Evolutionary conservation across 2,797 vertebrate species (phyloP).

Genomic region (Hybognathus amarus): DNA sequence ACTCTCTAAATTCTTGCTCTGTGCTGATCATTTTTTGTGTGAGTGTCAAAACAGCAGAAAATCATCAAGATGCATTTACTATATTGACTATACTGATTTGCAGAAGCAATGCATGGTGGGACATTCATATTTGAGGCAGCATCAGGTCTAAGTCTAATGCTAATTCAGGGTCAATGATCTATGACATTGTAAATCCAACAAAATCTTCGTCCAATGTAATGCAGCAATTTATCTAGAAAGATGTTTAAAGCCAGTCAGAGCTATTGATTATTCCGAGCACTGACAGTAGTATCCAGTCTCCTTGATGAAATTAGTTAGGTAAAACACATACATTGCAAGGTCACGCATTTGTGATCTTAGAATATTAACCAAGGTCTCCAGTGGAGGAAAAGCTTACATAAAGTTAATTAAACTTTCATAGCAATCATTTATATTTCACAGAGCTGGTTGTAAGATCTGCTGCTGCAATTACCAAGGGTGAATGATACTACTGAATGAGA

Average conservation of each 20-base stretch:
- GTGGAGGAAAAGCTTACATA: constrained; percentile 36
- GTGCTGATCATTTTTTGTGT: background rate
- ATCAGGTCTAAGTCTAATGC: constrained; percentile 65
- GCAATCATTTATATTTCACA: constrained; percentile 51
- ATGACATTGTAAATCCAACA: constrained; percentile 72
- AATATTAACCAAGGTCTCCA: constrained; percentile 45
- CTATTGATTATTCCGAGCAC: constrained; percentile 7
- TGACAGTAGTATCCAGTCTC: constrained; percentile 5
- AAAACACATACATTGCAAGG: constrained; percentile 48
- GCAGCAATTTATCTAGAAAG: constrained; percentile 44
- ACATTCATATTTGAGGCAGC: constrained; percentile 72
- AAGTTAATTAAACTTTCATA: constrained; percentile 55
- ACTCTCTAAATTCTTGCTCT: constrained; percentile 7
- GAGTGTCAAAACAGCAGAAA: constrained; percentile 22
- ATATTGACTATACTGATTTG: background rate
- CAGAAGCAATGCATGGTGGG: constrained; percentile 26
- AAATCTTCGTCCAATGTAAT: constrained; percentile 67
- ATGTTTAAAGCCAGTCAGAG: constrained; percentile 61
- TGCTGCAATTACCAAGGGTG: constrained; percentile 40
- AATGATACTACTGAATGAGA: constrained; percentile 39
- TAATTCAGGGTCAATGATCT: constrained; percentile 72
- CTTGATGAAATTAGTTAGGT: constrained; percentile 40
- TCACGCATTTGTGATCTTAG: constrained; percentile 35
- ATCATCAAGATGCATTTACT: background rate
- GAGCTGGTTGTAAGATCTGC: constrained; percentile 42